Evolutionary conservation across 1,140 invertebrate genomes (phyloP).

Genomic region (Atta cephalotes): DNA sequence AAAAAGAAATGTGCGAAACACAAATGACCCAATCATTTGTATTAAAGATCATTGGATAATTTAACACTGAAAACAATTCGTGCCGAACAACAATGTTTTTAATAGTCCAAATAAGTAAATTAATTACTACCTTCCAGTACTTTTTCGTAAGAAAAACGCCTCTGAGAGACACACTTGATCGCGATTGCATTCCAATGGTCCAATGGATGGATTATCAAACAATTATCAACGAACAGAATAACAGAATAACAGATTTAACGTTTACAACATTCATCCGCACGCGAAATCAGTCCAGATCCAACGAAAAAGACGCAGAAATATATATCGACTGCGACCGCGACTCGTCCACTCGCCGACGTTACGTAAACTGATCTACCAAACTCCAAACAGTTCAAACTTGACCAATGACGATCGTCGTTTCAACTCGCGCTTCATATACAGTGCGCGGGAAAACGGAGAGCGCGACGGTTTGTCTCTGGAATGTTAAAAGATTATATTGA

Average conservation of each 20-base stretch:
- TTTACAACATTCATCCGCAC: neutral
- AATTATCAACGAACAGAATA: neutral
- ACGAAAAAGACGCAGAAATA: neutral
- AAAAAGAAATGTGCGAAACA: too few relatives aligned
- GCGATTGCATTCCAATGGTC: neutral
- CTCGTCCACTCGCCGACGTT: neutral
- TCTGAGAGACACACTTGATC: neutral
- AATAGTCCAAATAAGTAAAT: too few relatives aligned
- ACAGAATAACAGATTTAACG: neutral
- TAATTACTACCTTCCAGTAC: too few relatives aligned
- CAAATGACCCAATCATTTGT: too few relatives aligned
- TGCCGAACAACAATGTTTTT: too few relatives aligned
- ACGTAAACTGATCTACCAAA: neutral
- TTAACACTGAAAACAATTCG: too few relatives aligned
- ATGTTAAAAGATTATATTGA: too few relatives aligned
- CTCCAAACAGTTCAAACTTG: too few relatives aligned
- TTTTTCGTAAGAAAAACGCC: too few relatives aligned
- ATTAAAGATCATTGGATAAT: too few relatives aligned
- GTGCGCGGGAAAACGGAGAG: neutral
- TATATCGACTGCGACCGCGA: too few relatives aligned
- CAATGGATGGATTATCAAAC: neutral
- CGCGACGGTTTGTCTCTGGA: too few relatives aligned
- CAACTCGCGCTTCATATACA: neutral
- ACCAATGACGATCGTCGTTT: neutral
- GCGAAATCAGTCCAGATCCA: neutral